Evolutionary conservation across 2,113 vertebrate genomes (phyloP).

Genomic region (Amazona guildingii): DNA sequence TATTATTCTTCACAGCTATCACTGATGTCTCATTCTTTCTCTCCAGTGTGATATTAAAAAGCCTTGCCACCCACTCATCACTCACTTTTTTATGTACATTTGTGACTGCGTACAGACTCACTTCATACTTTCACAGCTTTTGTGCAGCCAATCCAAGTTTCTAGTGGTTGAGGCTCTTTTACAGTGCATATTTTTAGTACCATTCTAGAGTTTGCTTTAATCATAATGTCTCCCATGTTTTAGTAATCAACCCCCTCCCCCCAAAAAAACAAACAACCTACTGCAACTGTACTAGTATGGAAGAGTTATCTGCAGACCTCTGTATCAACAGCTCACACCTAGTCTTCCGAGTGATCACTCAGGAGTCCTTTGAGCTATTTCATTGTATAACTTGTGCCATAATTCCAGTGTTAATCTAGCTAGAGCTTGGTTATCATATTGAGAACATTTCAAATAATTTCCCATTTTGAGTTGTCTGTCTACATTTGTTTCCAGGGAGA

Average conservation of each 20-base stretch:
- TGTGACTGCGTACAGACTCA: not conserved
- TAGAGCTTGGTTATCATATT: not conserved
- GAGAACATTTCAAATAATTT: not conserved
- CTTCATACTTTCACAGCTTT: not conserved
- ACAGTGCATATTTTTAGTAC: not conserved
- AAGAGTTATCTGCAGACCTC: not conserved
- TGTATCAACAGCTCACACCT: not conserved
- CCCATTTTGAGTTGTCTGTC: not conserved
- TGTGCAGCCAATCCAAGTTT: not conserved
- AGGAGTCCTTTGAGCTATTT: not conserved
- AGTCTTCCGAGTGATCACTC: not conserved
- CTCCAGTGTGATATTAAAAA: slow-evolving; percentile 5
- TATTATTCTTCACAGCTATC: slow-evolving; percentile 10
- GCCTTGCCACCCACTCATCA: not conserved
- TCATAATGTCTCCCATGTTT: not conserved
- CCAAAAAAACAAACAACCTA: not conserved
- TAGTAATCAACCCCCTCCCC: not conserved
- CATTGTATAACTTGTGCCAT: not conserved
- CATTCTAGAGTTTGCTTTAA: not conserved
- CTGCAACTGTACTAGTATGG: not conserved
- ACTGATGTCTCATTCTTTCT: not conserved
- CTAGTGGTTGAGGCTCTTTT: not conserved
- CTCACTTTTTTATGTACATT: not conserved
- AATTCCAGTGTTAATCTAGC: not conserved
- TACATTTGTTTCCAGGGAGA: not conserved